phyloP scores from a whole-genome alignment of 1,140 invertebrate species.

The Tetramorium parvispinum region DNA sequence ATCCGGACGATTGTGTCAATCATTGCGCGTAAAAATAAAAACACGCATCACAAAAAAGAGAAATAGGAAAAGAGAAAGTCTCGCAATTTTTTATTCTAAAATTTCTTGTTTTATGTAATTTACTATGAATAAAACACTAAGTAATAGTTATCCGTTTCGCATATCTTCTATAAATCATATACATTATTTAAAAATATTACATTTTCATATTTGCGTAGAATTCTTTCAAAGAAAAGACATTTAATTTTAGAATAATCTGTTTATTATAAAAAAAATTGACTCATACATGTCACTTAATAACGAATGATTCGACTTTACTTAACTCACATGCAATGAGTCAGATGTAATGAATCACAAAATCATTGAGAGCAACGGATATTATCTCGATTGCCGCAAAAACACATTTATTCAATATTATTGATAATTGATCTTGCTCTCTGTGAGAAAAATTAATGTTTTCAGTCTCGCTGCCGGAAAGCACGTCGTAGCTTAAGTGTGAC shows the following conservation, averaged over 20 bases:
- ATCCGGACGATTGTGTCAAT: not conserved
- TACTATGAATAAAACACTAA: not conserved
- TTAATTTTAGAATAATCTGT: not conserved
- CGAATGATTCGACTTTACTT: slow-evolving; percentile 16
- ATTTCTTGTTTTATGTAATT: not conserved
- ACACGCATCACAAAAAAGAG: not conserved
- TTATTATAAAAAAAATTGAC: slow-evolving; percentile 3
- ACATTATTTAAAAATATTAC: not conserved
- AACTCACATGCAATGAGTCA: slow-evolving; percentile 13
- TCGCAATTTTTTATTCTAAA: not conserved
- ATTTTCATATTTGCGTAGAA: not conserved
- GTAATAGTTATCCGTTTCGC: not conserved
- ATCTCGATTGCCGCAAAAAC: not conserved
- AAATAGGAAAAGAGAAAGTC: not conserved
- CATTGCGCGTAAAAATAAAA: not conserved
- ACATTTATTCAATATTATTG: slow-evolving; percentile 6
- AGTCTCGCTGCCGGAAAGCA: not conserved
- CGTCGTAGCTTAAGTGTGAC: not conserved
- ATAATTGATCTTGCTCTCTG: not conserved
- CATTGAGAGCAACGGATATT: not conserved
- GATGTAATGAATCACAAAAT: slow-evolving; percentile 29
- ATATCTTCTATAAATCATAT: not conserved
- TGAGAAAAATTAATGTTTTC: slow-evolving; percentile 17
- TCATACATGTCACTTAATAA: not conserved
- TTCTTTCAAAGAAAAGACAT: not conserved